Conservation (phyloP, 2,113 vertebrate genomes). For the Podarcis muralis region DNA sequence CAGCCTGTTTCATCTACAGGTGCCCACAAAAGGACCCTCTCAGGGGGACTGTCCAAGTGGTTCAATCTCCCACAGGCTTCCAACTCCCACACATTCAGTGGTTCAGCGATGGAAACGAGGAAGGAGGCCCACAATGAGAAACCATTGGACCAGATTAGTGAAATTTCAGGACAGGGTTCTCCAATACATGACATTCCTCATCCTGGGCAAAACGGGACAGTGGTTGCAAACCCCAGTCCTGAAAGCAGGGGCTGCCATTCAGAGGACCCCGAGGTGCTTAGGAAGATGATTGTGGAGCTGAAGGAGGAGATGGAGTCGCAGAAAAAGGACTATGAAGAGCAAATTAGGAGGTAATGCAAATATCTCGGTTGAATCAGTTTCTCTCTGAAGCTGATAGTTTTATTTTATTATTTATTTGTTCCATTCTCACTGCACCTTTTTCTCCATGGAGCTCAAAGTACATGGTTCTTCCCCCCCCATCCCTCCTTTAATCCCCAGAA, state of each 20-base stretch:
- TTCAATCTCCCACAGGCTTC: conserved; percentile 77
- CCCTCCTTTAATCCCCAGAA: too few species aligned
- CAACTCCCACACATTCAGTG: conserved; percentile 18
- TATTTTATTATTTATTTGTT: too few species aligned
- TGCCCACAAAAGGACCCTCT: conserved; percentile 83
- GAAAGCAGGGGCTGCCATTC: conserved; percentile 42
- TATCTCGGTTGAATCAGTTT: background rate
- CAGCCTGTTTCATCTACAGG: accelerated
- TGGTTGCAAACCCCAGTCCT: conserved; percentile 13
- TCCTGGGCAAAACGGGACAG: background rate
- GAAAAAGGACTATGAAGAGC: conserved; percentile 67
- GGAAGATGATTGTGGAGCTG: conserved; percentile 58
- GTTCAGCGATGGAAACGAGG: conserved; percentile 7
- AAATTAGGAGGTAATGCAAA: conserved; percentile 74
- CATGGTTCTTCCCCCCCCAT: too few species aligned
- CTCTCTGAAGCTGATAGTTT: too few species aligned
- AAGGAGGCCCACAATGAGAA: background rate
- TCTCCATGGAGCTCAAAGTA: too few species aligned
- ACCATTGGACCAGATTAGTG: conserved; percentile 22
- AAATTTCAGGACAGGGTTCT: conserved; percentile 51
- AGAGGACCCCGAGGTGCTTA: conserved; percentile 57
- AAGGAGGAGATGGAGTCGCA: conserved; percentile 63
- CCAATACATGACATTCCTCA: conserved; percentile 42
- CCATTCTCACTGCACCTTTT: too few species aligned
- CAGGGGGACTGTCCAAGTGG: conserved; percentile 86